These are phyloP conservation scores for Drosophila hydei DNA, from an alignment of 1,140 invertebrate species.

Conservation along the genomic window DNA sequence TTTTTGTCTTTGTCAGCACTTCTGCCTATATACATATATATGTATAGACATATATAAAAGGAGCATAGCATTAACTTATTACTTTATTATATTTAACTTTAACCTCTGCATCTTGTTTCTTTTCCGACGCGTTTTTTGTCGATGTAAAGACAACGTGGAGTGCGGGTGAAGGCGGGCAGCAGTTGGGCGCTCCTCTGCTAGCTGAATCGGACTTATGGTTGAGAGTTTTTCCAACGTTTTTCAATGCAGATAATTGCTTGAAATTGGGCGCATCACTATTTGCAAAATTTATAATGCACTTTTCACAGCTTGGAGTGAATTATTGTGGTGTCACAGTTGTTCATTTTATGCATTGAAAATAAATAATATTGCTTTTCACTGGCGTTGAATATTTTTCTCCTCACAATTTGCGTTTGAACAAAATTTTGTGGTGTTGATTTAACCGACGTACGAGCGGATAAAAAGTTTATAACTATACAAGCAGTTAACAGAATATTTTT, in stretches of 20 bases:
- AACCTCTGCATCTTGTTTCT: slow-evolving; percentile 65
- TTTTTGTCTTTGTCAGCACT: slow-evolving; percentile 25
- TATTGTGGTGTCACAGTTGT: slow-evolving; percentile 47
- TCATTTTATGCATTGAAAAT: slow-evolving; percentile 43
- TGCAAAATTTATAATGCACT: slow-evolving; percentile 36
- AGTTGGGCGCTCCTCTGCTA: slow-evolving; percentile 54
- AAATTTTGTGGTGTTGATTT: slow-evolving; percentile 61
- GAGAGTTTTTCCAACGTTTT: slow-evolving; percentile 28
- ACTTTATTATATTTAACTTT: slow-evolving; percentile 44
- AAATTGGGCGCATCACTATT: slow-evolving; percentile 38
- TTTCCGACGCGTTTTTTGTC: slow-evolving; percentile 59
- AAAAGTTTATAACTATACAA: slow-evolving; percentile 47
- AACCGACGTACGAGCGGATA: slow-evolving; percentile 33
- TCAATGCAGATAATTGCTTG: slow-evolving; percentile 29
- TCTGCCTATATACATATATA: background rate
- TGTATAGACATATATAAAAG: slow-evolving; percentile 11
- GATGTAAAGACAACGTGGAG: slow-evolving; percentile 63
- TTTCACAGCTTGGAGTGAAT: slow-evolving; percentile 24
- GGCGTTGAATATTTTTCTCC: slow-evolving; percentile 59
- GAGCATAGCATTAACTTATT: slow-evolving; percentile 21
- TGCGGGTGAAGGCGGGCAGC: slow-evolving; percentile 50
- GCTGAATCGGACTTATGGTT: slow-evolving; percentile 31
- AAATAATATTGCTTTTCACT: slow-evolving; percentile 73
- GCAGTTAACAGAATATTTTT: slow-evolving; percentile 43
- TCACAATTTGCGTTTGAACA: slow-evolving; percentile 57